Evolutionary conservation across 2,113 vertebrate species (phyloP).

Genomic region (Chloropsis cyanopogon): DNA sequence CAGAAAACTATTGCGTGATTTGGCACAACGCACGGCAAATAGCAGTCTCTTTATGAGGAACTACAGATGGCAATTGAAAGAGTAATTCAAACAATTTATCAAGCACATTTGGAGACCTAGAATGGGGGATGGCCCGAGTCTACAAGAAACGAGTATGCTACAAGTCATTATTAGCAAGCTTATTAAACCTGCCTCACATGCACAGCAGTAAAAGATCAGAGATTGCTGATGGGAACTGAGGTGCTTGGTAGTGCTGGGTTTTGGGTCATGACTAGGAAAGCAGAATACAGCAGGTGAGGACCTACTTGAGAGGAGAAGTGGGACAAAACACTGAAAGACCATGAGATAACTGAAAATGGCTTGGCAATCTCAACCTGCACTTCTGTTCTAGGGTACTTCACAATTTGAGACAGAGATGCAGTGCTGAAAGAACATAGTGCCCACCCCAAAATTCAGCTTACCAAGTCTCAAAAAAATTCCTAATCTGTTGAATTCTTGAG

Average conservation of each 20-base stretch:
- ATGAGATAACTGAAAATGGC: not conserved
- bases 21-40: constrained; percentile 67
- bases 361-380: not conserved
- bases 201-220: not conserved
- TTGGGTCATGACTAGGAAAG: not conserved
- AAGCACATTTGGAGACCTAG: constrained; percentile 41
- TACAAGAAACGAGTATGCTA: not conserved
- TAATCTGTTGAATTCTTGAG: not conserved
- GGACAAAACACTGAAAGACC: not conserved
- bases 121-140: not conserved
- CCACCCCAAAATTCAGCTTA: not conserved
- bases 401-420: not conserved
- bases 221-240: not conserved
- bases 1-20: constrained; percentile 61
- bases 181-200: not conserved
- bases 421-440: fast-evolving
- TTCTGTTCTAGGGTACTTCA: not conserved
- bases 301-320: not conserved
- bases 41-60: constrained; percentile 72
- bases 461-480: not conserved
- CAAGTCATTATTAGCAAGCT: constrained; percentile 24
- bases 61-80: constrained; percentile 72
- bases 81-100: constrained; percentile 70
- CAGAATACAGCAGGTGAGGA: not conserved
- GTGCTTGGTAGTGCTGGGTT: not conserved